Conservation (phyloP, 1,140 invertebrate genomes). For the Proales similis region DNA sequence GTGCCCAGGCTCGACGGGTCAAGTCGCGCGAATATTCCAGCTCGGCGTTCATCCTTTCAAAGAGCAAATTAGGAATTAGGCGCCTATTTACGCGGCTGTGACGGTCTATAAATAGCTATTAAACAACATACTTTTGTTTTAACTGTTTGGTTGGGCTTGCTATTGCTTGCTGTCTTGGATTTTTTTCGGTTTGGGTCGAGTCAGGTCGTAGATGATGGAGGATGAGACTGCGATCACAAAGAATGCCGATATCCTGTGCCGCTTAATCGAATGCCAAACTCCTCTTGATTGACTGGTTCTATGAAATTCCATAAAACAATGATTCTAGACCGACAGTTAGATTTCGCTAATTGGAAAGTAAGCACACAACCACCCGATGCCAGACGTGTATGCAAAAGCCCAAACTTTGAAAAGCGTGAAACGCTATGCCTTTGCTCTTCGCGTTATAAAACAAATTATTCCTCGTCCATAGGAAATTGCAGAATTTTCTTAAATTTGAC, state of each 20-base stretch:
- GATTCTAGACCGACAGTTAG: too few species aligned
- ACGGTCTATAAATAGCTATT: not conserved
- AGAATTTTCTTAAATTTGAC: too few species aligned
- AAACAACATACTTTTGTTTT: too few species aligned
- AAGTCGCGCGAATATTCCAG: constrained; percentile 7
- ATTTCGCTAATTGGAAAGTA: too few species aligned
- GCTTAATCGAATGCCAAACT: constrained; percentile 13
- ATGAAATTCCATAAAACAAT: constrained; percentile 5
- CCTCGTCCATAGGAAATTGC: too few species aligned
- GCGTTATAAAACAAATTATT: too few species aligned
- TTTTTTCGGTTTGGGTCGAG: constrained; percentile 27
- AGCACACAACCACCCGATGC: too few species aligned
- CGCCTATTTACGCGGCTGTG: constrained; percentile 13
- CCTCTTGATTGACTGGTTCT: not conserved
- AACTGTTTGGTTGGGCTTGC: too few species aligned
- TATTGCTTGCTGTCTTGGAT: constrained; percentile 1
- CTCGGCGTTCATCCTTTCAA: constrained; percentile 32
- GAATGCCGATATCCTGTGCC: constrained; percentile 32
- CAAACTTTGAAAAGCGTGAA: too few species aligned
- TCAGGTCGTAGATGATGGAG: constrained; percentile 27
- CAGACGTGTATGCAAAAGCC: too few species aligned
- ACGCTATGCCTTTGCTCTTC: too few species aligned
- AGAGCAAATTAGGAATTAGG: not conserved
- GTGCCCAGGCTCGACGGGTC: not conserved
- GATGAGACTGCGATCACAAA: constrained; percentile 19